Conservation (phyloP, 2,797 vertebrate species). For the Manis javanica region DNA sequence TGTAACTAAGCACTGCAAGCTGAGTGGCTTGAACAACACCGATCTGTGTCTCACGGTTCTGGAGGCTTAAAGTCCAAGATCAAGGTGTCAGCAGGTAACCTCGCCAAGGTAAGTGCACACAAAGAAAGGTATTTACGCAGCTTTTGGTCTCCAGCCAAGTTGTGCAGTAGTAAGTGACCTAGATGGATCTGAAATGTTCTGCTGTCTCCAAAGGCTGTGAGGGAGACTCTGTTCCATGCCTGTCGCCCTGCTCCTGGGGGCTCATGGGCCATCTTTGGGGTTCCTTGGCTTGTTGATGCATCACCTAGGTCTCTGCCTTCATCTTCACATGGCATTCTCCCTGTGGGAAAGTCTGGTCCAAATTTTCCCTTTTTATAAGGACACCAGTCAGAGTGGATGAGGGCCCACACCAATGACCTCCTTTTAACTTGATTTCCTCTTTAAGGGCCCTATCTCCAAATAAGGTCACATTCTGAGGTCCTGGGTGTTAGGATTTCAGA, state of each 20-base stretch:
- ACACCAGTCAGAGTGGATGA: neutral
- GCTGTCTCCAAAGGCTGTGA: neutral
- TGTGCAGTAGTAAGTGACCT: neutral
- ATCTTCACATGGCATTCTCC: neutral
- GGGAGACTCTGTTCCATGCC: too few species aligned
- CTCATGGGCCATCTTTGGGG: accelerated
- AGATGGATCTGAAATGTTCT: neutral
- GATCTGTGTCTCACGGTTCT: neutral
- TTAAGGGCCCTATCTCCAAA: neutral
- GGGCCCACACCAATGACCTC: neutral
- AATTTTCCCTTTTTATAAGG: neutral
- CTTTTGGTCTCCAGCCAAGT: neutral
- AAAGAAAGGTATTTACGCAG: neutral
- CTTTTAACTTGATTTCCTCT: neutral
- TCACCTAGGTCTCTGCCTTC: neutral
- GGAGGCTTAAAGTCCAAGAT: neutral
- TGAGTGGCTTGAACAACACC: neutral
- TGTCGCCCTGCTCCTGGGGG: neutral
- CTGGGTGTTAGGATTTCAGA: neutral
- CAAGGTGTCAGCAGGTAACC: neutral
- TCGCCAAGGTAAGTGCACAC: neutral
- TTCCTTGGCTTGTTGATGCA: neutral
- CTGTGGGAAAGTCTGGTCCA: neutral
- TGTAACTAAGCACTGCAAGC: neutral
- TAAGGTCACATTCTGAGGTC: too few species aligned